These are phyloP conservation scores for Peromyscus maniculatus DNA, from an alignment of 2,113 vertebrate genomes.

Conservation along the genomic window DNA sequence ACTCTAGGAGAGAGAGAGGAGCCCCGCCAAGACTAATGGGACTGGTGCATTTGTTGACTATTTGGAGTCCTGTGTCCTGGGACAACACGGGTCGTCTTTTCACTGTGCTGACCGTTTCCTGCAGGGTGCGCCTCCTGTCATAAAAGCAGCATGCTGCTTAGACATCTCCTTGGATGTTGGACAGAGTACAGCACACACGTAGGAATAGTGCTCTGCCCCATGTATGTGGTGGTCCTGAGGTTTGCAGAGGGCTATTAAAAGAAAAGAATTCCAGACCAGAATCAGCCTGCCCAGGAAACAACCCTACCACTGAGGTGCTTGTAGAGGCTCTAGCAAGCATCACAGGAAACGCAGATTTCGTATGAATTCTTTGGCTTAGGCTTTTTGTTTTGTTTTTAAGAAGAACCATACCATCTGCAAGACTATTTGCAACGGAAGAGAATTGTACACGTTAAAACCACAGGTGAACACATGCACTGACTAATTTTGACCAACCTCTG, in stretches of 20 bases:
- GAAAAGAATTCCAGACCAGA: neutral
- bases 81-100: neutral
- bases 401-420: neutral
- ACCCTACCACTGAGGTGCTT: neutral
- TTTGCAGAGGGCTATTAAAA: neutral
- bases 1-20: neutral
- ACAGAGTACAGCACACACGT: neutral
- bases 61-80: neutral
- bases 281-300: neutral
- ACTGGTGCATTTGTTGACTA: neutral
- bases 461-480: neutral
- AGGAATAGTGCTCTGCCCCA: neutral
- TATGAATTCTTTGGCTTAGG: neutral
- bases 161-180: neutral
- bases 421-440: neutral
- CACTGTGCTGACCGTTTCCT: neutral
- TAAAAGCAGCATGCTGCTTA: neutral
- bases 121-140: neutral
- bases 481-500: neutral
- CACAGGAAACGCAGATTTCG: neutral
- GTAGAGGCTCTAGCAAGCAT: neutral
- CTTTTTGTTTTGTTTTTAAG: neutral
- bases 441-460: neutral
- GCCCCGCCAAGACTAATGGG: neutral
- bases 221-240: neutral